These are phyloP conservation scores for Pundamilia nyererei DNA, from an alignment of 2,113 vertebrate genomes.

Conservation along the genomic window DNA sequence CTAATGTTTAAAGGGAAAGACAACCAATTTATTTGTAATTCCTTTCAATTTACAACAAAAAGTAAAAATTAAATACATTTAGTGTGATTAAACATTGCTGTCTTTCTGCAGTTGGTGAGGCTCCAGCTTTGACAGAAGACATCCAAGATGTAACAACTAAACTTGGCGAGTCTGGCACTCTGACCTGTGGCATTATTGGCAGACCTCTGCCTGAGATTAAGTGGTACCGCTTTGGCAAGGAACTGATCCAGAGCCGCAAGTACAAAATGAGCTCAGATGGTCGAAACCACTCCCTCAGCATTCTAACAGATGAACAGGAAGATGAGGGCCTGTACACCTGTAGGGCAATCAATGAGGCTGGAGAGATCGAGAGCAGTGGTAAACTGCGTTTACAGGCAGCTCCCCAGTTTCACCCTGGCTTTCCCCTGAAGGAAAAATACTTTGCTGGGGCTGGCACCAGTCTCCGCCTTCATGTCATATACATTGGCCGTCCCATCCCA, in stretches of 20 bases:
- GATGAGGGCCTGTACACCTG: constrained; percentile 97
- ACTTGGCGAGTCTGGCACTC: constrained; percentile 85
- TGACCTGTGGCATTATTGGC: constrained; percentile 90
- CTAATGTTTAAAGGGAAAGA: not conserved
- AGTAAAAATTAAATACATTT: not conserved
- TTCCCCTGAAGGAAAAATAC: constrained; percentile 95
- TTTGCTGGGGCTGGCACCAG: constrained; percentile 86
- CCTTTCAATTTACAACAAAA: not conserved
- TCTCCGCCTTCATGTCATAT: constrained; percentile 90
- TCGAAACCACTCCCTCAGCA: constrained; percentile 87
- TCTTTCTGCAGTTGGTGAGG: constrained; percentile 83
- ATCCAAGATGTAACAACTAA: constrained; percentile 88
- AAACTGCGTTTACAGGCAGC: constrained; percentile 89
- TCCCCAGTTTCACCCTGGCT: constrained; percentile 93
- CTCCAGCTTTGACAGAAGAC: constrained; percentile 84
- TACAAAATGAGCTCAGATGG: constrained; percentile 99
- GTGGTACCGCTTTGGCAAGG: constrained; percentile 96
- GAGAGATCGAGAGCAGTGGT: constrained; percentile 92
- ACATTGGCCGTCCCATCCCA: constrained; percentile 96
- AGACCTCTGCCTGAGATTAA: constrained; percentile 97
- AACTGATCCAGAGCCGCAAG: constrained; percentile 93
- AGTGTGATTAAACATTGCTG: not conserved
- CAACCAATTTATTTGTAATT: not conserved
- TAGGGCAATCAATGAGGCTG: constrained; percentile 86
- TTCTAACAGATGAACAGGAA: constrained; percentile 94